Evolutionary conservation across 2,888 invertebrate genomes (phyloP), one percentile per base, ranked within the genome.

Genomic region (Cepaea hortensis): DNA sequence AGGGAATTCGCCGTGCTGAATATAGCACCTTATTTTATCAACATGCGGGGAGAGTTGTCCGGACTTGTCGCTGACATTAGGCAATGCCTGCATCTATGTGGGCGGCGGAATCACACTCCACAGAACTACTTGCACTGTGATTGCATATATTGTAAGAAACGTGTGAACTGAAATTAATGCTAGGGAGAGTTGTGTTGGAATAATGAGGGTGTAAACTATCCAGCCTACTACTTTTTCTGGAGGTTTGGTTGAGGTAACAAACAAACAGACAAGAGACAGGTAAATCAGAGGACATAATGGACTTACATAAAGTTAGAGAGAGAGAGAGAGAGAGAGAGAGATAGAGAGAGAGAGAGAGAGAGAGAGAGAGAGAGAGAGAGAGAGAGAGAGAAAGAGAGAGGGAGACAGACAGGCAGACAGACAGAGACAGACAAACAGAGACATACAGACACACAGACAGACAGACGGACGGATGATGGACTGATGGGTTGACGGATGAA

Each of bases 361-460:
- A 65, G 65, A 81, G 81, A 81, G 62, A 65, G 65, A 65, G 81
- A 65, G 81, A 81, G 81, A 65, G 81, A 81, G 65, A 81, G 81
- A 62, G 65, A 65, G 81, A 68, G 0, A 23, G 81, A 81, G 81
- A 65, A 65, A 81, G 65, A 81, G 81, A 62, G 65, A 65, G 81
- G 11, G 0, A 23, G 35, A 35, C 35, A 35, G 35, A 1, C 35
- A 35, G 35, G 1, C 35, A 35, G 35, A 35, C 35, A 35, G 35
- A 35, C 35, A 35, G 35, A 35, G 35, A 35, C 35, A 35, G 35
- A 35, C 35, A 35, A 35, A 35, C 35, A 35, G 35, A 35, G 35
- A 35, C 35, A 35, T 0, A 35, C 35, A 35, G 35, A 35, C 35
- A 35, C 35, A 35, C 35, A 35, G 35, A 35, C 0, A 35, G 35